phyloP scores from a whole-genome alignment of 2,113 vertebrate genomes.

The Pterophyllum scalare region DNA sequence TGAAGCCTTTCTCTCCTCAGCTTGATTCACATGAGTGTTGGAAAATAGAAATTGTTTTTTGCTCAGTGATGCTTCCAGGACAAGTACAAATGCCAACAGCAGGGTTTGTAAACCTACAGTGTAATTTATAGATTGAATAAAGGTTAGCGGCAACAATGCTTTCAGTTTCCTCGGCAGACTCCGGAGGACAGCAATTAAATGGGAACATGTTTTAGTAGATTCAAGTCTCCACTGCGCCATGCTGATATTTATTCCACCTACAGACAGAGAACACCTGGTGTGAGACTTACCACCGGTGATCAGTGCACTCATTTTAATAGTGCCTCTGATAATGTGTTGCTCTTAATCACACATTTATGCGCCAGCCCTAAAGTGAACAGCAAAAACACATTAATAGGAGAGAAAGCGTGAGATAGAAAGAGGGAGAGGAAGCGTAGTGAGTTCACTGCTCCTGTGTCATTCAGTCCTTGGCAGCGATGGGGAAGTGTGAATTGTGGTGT shows the following conservation, averaged over 20 bases:
- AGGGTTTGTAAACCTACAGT: conserved; percentile 29
- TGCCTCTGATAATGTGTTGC: conserved; percentile 56
- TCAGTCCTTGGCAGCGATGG: conserved; percentile 28
- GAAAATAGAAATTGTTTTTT: conserved; percentile 54
- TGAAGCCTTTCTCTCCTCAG: conserved; percentile 55
- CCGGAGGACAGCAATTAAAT: conserved; percentile 51
- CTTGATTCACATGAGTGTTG: conserved; percentile 58
- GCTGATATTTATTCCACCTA: conserved; percentile 59
- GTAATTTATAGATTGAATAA: conserved; percentile 53
- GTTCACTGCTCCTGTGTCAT: conserved; percentile 30
- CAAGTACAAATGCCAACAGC: conserved; percentile 47
- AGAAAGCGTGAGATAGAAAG: conserved; percentile 15
- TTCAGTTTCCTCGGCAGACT: conserved; percentile 1
- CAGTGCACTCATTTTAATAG: conserved; percentile 41
- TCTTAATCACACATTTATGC: conserved; percentile 50
- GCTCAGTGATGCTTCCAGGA: conserved; percentile 43
- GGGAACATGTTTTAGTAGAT: conserved; percentile 44
- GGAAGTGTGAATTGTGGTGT: conserved; percentile 52
- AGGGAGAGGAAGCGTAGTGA: background rate
- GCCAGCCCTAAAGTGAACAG: conserved; percentile 22
- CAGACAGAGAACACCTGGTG: conserved; percentile 64
- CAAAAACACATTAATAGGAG: conserved; percentile 21
- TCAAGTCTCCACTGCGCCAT: conserved; percentile 11
- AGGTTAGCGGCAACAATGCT: conserved; percentile 48
- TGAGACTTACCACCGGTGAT: conserved; percentile 41